phyloP scores from a whole-genome alignment of 2,888 invertebrate species.

The Hemistola chrysoprasaria region DNA sequence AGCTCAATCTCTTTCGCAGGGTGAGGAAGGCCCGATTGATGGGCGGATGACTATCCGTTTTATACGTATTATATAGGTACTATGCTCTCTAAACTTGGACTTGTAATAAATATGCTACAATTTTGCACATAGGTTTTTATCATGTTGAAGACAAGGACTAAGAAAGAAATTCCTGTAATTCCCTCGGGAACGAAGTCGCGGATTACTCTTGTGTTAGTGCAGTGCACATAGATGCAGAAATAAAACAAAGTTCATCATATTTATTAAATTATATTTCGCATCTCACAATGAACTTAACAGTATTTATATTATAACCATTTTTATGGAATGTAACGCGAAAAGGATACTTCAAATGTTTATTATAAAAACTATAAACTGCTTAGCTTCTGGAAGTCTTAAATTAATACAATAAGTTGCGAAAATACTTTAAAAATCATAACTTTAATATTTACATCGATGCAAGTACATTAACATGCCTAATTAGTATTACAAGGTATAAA shows the following conservation, averaged over 20 bases:
- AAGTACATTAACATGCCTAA: constrained; percentile 38
- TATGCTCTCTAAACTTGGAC: too few species aligned
- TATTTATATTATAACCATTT: constrained; percentile 35
- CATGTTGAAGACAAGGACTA: too few species aligned
- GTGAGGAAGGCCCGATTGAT: too few species aligned
- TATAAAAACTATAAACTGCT: constrained; percentile 38
- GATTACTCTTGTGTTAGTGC: too few species aligned
- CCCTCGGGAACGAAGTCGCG: too few species aligned
- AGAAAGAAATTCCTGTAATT: too few species aligned
- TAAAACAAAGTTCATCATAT: constrained; percentile 26
- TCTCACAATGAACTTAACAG: constrained; percentile 41
- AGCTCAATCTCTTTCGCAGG: too few species aligned
- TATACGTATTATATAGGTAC: too few species aligned
- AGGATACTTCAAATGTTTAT: constrained; percentile 50
- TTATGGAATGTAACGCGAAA: constrained; percentile 66
- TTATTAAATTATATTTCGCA: constrained; percentile 37
- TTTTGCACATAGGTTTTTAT: too few species aligned
- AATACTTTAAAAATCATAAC: constrained; percentile 44
- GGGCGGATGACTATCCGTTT: too few species aligned
- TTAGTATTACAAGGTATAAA: constrained; percentile 41
- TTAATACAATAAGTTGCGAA: constrained; percentile 44
- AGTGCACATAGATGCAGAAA: constrained; percentile 1
- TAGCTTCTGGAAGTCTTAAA: constrained; percentile 41
- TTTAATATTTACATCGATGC: constrained; percentile 52
- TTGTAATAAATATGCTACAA: too few species aligned